Conservation (phyloP, 2,797 vertebrate species). For the Peromyscus nudipes region DNA sequence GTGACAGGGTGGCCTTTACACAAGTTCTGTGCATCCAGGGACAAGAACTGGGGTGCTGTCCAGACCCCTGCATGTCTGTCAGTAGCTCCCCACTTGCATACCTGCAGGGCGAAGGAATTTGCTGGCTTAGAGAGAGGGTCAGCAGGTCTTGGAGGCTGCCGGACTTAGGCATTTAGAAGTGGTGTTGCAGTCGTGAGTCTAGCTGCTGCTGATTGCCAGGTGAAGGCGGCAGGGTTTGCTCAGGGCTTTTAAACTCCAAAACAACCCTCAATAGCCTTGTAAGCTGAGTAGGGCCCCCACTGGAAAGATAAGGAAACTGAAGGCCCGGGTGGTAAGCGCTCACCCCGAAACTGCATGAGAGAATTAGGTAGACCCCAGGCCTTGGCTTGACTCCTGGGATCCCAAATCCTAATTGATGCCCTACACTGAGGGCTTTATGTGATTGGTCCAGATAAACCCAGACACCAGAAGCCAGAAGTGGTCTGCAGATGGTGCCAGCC, state of each 20-base stretch:
- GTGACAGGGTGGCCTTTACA: too few relatives aligned
- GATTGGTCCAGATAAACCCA: neutral
- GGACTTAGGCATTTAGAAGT: neutral
- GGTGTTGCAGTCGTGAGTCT: neutral
- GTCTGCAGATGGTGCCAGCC: neutral
- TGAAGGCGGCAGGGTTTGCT: neutral
- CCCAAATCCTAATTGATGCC: neutral
- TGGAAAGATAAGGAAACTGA: conserved; percentile 17
- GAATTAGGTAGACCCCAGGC: neutral
- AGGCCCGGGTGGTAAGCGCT: neutral
- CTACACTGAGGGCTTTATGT: rapidly evolving
- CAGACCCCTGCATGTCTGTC: rapidly evolving
- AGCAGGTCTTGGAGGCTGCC: neutral
- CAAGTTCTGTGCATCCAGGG: too few relatives aligned
- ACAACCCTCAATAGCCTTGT: neutral
- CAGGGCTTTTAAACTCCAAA: neutral
- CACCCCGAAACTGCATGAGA: neutral
- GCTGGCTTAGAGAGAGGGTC: too few relatives aligned
- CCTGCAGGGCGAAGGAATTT: neutral
- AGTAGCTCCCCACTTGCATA: rapidly evolving
- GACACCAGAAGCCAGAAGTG: neutral
- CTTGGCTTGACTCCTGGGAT: neutral
- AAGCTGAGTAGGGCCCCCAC: rapidly evolving
- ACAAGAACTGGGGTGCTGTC: neutral
- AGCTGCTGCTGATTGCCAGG: neutral